These are phyloP conservation scores for Hoplias malabaricus DNA, from an alignment of 2,113 vertebrate genomes.

Conservation along the genomic window DNA sequence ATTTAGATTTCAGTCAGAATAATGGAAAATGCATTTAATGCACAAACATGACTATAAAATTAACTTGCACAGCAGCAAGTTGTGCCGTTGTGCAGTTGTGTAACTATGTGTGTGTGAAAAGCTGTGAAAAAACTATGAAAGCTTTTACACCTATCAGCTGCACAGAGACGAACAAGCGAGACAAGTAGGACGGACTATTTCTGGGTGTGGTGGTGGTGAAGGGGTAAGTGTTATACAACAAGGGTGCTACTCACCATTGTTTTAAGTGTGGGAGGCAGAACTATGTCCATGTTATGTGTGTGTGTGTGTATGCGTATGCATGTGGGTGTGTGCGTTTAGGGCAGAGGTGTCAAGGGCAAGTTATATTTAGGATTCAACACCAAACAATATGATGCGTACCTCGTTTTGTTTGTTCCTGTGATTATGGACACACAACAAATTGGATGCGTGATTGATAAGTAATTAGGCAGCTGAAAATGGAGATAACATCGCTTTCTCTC, in stretches of 20 bases:
- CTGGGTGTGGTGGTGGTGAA: slow-evolving; percentile 24
- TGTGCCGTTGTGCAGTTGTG: too few species aligned
- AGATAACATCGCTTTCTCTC: not conserved
- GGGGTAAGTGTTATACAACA: slow-evolving; percentile 57
- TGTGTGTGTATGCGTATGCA: slow-evolving; percentile 1
- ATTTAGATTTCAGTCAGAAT: too few species aligned
- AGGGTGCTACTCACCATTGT: slow-evolving; percentile 66
- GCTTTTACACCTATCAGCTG: slow-evolving; percentile 59
- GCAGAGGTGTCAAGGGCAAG: slow-evolving; percentile 36
- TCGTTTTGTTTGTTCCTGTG: slow-evolving; percentile 37
- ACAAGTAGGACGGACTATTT: slow-evolving; percentile 44
- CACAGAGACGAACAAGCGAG: too few species aligned
- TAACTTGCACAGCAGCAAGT: too few species aligned
- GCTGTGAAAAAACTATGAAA: too few species aligned
- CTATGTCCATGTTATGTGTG: slow-evolving; percentile 45
- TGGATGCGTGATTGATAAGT: not conserved
- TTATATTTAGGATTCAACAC: slow-evolving; percentile 76
- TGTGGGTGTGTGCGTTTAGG: slow-evolving; percentile 16
- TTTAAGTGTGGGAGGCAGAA: slow-evolving; percentile 71
- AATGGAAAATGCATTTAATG: too few species aligned
- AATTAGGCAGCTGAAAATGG: not conserved
- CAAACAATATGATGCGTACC: slow-evolving; percentile 66
- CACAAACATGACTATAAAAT: too few species aligned
- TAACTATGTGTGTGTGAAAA: too few species aligned
- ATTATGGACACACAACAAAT: slow-evolving; percentile 17